Percentiles rank a stretch among this genome's conserved stretches.
Conservation (phyloP, 2,797 vertebrate species). For the Vultur gryphus region DNA sequence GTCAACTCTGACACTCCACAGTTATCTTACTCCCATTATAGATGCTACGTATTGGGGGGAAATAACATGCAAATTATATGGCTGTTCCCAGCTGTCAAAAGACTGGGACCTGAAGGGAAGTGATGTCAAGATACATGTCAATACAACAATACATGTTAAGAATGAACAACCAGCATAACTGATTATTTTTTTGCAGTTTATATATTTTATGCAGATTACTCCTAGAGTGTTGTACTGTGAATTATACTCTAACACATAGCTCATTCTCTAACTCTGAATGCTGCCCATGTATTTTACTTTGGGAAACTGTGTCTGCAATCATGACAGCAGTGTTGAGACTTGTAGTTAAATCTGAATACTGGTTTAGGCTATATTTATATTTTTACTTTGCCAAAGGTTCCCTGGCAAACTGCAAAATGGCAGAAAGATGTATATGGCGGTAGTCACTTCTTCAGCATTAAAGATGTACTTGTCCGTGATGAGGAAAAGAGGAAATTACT, state of each 20-base stretch:
- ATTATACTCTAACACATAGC: not conserved
- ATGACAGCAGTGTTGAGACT: not conserved
- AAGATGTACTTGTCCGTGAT: not conserved
- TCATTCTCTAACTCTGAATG: not conserved
- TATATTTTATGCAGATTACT: not conserved
- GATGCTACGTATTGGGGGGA: not conserved
- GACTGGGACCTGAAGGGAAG: not conserved
- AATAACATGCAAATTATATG: not conserved
- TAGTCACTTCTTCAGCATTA: not conserved
- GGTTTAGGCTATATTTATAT: not conserved
- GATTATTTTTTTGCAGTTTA: not conserved
- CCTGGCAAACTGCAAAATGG: not conserved
- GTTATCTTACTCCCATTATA: not conserved
- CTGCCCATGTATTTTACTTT: not conserved
- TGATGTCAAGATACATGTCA: too few relatives aligned
- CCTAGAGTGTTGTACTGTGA: not conserved
- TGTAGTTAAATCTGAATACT: not conserved
- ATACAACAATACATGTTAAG: not conserved
- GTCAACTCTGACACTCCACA: not conserved
- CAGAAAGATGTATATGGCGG: not conserved
- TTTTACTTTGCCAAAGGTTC: not conserved
- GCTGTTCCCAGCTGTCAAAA: not conserved
- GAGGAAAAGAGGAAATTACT: not conserved
- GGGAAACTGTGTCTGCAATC: not conserved
- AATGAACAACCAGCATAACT: not conserved